Base-by-base conservation (phyloP, 2,888 invertebrate genomes). In the Brachypterus glaber region DNA sequence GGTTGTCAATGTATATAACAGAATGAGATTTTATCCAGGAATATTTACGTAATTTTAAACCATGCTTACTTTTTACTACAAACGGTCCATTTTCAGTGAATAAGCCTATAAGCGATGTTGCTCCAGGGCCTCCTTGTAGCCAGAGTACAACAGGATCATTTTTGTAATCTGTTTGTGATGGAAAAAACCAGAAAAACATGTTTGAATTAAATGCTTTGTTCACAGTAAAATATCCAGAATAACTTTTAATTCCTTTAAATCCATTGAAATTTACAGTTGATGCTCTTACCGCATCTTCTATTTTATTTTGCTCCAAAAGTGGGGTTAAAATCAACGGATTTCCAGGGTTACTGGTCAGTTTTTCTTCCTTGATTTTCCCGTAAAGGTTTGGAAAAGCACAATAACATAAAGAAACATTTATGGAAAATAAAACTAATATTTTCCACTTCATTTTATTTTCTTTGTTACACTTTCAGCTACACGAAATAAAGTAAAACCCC, bases 151-250 rank as follows among this genome's bases (percentile, higher is more conserved):
- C 79, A 0, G 85, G 86, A 1, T 81, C 80, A 27, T 69, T 64
- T 39, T 68, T 66, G 33, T 51, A 51, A 38, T 58, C 43, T 2
- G 63, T 64, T 71, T 77, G 73, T 0, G 88, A 78, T 0, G 89
- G 89, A 59, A 91, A 90, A 58, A 84, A 91, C 91, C 91, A 92
- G 64, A 92, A 89, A 67, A 90, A 92, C 64, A 86, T 72, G 57
- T 91, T 89, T 0, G 89, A 87, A 49, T 83, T 75, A 54, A 70
- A 79, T 1, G 70, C 63, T 51, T 80, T 75, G 59, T 91, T 79
- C 1, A 92, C 90, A 0, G 90, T 92, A 37, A 92, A 70, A 58
- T 79, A 91, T 7, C 87, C 85, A n/a, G 85, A 72, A 55, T 81
- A 84, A 53, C 85, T 85, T 47, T 69, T 71, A 15, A 82, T 66